These are phyloP conservation scores for Peromyscus leucopus DNA, from an alignment of 2,113 vertebrate genomes.

Conservation along the genomic window DNA sequence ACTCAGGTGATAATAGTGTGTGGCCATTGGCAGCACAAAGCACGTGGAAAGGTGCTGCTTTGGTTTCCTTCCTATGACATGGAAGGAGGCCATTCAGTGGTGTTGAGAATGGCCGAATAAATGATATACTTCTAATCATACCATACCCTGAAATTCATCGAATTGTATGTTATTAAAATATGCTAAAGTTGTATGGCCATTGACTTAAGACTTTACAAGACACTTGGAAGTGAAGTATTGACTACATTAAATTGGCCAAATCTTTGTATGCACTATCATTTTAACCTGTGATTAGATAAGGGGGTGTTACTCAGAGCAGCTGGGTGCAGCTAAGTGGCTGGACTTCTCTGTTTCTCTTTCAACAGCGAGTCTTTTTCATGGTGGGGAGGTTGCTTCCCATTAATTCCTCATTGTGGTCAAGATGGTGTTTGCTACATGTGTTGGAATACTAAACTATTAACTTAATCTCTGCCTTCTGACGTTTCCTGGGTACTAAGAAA, in stretches of 20 bases:
- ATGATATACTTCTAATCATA: slow-evolving; percentile 53
- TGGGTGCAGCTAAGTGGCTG: slow-evolving; percentile 53
- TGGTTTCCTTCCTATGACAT: neutral
- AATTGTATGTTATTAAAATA: slow-evolving; percentile 60
- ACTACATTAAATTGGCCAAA: slow-evolving; percentile 70
- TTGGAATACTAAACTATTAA: slow-evolving; percentile 12
- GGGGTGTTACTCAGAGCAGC: slow-evolving; percentile 71
- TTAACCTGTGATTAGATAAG: slow-evolving; percentile 67
- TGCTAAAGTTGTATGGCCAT: slow-evolving; percentile 42
- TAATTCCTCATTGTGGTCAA: slow-evolving; percentile 79
- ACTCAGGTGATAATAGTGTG: neutral
- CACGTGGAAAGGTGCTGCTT: neutral
- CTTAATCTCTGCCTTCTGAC: slow-evolving; percentile 9
- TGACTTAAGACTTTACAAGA: slow-evolving; percentile 77
- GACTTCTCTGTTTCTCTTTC: slow-evolving; percentile 61
- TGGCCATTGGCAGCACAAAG: neutral
- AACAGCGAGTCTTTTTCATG: slow-evolving; percentile 77
- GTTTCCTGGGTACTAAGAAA: neutral
- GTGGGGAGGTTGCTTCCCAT: slow-evolving; percentile 58
- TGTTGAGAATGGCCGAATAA: slow-evolving; percentile 38
- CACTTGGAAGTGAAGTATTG: slow-evolving; percentile 64
- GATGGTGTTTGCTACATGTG: neutral
- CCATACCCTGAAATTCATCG: slow-evolving; percentile 59
- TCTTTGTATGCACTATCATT: slow-evolving; percentile 68
- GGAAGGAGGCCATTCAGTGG: neutral